Percentiles rank a stretch among this genome's conserved stretches.
These are phyloP conservation scores for Drosophila picticornis DNA, from an alignment of 2,888 invertebrate species.

Conservation along the genomic window DNA sequence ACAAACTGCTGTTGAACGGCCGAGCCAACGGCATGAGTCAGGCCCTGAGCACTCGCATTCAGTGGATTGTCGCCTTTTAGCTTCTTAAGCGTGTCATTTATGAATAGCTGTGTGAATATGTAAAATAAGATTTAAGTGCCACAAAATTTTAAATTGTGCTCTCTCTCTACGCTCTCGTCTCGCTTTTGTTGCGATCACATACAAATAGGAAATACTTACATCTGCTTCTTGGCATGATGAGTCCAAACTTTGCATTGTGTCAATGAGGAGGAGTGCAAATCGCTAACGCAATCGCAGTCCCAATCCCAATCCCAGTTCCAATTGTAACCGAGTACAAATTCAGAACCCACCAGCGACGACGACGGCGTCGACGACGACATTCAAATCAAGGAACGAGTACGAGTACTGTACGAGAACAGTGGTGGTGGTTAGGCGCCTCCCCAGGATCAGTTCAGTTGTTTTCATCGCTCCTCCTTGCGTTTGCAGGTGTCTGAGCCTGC, in stretches of 20 bases:
- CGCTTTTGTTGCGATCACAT: neutral
- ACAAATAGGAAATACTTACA: conserved; percentile 85
- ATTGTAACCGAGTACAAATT: conserved; percentile 65
- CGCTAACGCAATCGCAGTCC: conserved; percentile 53
- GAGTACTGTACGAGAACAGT: conserved; percentile 49
- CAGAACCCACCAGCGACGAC: conserved; percentile 78
- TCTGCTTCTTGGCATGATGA: conserved; percentile 89
- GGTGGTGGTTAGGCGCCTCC: conserved; percentile 53
- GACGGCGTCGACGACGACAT: conserved; percentile 74
- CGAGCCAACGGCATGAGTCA: conserved; percentile 65
- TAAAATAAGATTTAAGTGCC: conserved; percentile 2
- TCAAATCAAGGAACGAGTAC: conserved; percentile 69
- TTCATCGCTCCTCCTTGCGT: conserved; percentile 66
- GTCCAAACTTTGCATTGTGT: conserved; percentile 89
- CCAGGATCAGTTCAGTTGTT: conserved; percentile 65
- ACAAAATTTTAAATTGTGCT: neutral
- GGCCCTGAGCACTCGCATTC: conserved; percentile 63
- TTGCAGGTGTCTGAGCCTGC: conserved; percentile 75
- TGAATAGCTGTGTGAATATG: conserved; percentile 81
- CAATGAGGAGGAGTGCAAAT: conserved; percentile 72
- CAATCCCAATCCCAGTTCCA: conserved; percentile 49
- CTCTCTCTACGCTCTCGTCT: neutral
- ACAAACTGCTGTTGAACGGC: conserved; percentile 63
- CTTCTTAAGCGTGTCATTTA: conserved; percentile 85
- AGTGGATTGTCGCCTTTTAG: conserved; percentile 82